Conservation (phyloP, 2,888 invertebrate genomes). For the Hyposoter dolosus region DNA sequence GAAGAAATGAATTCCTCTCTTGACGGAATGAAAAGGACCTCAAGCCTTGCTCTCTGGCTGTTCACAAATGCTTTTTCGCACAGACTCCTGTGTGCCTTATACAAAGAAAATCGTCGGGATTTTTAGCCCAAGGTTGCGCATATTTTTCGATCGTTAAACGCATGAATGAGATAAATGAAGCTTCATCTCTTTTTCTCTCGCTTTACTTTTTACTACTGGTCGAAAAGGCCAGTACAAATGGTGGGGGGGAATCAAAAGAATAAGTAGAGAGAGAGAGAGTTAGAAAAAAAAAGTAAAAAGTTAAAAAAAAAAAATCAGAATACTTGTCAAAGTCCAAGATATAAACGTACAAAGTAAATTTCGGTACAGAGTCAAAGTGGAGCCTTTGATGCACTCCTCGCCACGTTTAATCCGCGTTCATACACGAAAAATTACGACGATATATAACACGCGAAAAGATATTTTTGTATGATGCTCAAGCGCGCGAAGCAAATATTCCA, state of each 20-base stretch:
- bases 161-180: background rate
- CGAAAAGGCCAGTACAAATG: slow-evolving; percentile 15
- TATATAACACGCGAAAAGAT: slow-evolving; percentile 12
- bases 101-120: slow-evolving; percentile 45
- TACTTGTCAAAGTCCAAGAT: background rate
- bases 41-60: slow-evolving; percentile 29
- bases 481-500: no score
- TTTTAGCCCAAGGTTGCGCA: slow-evolving; percentile 27
- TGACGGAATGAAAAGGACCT: slow-evolving; percentile 65
- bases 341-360: background rate
- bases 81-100: background rate
- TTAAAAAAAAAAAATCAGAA: background rate
- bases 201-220: slow-evolving; percentile 7
- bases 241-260: slow-evolving; percentile 49
- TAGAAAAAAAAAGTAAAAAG: background rate
- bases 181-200: background rate
- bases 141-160: slow-evolving; percentile 11
- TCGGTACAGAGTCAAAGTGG: slow-evolving; percentile 59
- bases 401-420: slow-evolving; percentile 74
- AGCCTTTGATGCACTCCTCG: slow-evolving; percentile 73
- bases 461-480: background rate
- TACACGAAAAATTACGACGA: slow-evolving; percentile 64
- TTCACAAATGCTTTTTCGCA: slow-evolving; percentile 27
- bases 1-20: slow-evolving; percentile 63
- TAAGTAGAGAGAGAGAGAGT: background rate